phyloP scores from a whole-genome alignment of 2,113 vertebrate species.

The Varanus salvator region DNA sequence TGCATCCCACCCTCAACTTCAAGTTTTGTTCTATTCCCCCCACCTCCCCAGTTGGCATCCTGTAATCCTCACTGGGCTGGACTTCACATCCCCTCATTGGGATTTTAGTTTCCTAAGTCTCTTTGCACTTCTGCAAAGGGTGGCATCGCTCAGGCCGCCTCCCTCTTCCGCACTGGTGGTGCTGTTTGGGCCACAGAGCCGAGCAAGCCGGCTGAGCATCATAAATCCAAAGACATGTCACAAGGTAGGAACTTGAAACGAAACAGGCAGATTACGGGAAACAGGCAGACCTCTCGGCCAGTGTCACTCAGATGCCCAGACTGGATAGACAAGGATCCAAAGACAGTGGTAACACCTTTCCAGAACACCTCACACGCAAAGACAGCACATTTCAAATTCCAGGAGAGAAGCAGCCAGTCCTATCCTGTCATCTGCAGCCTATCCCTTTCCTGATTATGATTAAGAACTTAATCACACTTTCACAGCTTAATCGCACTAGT shows the following conservation, averaged over 20 bases:
- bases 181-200: not conserved
- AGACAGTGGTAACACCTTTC: not conserved
- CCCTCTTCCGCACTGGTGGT: no score
- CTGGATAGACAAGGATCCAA: not conserved
- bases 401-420: conserved; percentile 46
- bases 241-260: not conserved
- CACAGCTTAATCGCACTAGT: conserved; percentile 67
- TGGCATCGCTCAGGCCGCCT: no score
- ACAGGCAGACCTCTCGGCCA: not conserved
- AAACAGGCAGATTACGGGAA: not conserved
- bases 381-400: conserved; percentile 38
- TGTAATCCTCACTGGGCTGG: no score
- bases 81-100: no score
- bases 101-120: no score
- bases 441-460: conserved; percentile 63
- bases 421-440: conserved; percentile 57
- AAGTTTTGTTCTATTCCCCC: no score
- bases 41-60: no score
- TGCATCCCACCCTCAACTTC: no score
- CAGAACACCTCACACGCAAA: conserved; percentile 54
- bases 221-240: not conserved
- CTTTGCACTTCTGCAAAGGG: no score
- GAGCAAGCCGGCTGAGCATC: not conserved
- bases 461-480: conserved; percentile 73
- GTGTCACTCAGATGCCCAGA: not conserved